Percentiles rank a stretch among this genome's conserved stretches.
Evolutionary conservation across 2,797 vertebrate species (phyloP).

Genomic region (Ctenopoma multispine): DNA sequence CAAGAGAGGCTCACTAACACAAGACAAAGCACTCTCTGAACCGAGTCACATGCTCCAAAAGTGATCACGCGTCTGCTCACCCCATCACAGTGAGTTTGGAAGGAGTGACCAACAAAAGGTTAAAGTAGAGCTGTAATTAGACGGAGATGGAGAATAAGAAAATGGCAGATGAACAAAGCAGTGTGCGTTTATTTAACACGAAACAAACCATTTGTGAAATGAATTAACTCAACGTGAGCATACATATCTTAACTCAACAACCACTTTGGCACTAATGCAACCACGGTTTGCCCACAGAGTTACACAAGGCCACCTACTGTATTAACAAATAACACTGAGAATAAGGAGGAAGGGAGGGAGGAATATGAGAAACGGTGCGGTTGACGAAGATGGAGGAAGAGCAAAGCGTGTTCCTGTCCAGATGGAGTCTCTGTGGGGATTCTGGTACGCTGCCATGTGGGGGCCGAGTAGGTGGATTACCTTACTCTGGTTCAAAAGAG

Average conservation of each 20-base stretch:
- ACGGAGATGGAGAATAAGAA: background rate
- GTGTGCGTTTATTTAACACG: background rate
- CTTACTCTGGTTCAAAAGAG: slow-evolving; percentile 34
- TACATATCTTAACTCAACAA: slow-evolving; percentile 10
- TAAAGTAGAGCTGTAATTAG: slow-evolving; percentile 21
- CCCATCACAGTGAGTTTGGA: background rate
- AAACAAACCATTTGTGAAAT: background rate
- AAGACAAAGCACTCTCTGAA: slow-evolving; percentile 5
- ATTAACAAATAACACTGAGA: slow-evolving; percentile 6
- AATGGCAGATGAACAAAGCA: too few species aligned
- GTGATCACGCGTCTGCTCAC: slow-evolving; percentile 30
- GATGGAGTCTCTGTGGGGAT: slow-evolving; percentile 77
- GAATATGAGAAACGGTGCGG: slow-evolving; percentile 53
- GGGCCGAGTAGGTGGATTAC: slow-evolving; percentile 68
- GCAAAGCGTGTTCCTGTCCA: slow-evolving; percentile 74
- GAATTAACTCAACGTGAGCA: background rate
- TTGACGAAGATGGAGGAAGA: slow-evolving; percentile 65
- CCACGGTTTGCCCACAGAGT: background rate
- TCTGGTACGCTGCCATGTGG: slow-evolving; percentile 55
- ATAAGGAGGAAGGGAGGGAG: slow-evolving; percentile 19
- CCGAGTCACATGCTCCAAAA: slow-evolving; percentile 9
- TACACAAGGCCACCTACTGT: slow-evolving; percentile 16
- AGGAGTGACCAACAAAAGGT: slow-evolving; percentile 14
- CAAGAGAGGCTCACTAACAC: background rate
- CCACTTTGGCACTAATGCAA: background rate